Base-by-base conservation (phyloP, 2,888 invertebrate species). In the Schizaphis graminum region DNA sequence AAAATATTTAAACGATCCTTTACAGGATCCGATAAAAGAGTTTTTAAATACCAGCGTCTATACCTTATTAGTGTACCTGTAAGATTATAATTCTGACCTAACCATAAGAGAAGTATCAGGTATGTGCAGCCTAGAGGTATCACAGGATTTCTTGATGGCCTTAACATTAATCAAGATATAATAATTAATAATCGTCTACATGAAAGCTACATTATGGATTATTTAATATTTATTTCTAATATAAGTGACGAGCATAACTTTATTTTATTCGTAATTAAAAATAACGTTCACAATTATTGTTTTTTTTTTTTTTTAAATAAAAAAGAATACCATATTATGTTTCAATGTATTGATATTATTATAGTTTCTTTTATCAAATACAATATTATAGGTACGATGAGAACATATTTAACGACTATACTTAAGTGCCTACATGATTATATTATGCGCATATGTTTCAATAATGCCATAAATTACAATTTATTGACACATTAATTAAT, bases 141-240 rank as follows among this genome's bases (percentile, higher is more conserved):
- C 77, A 35, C 35, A 77, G 35, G 24, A 49, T 88, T 88, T 53
- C n/a, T 88, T 53, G 21, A 53, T 49, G 49, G 87, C 87, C 53
- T 53, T 49, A 53, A 88, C 49, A 88, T 53, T n/a, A 88, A 88
- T 88, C 49, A 88, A 88, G n/a, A 53, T 87, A 53, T 88, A 88
- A 53, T 53, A 88, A 88, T 88, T 88, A 88, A 87, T 88, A n/a
- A 88, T 35, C 53, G 35, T 53, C n/a, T 47, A 87, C 47, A 7
- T 7, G 49, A 49, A 87, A 87, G n/a, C 8, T 47, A 44, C 13
- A 10, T 44, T 85, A 85, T n/a, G 87, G 47, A 49, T 35, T 88
- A 88, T 77, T 77, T 77, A 77, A 77, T 21, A 77, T 49, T 88
- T 88, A 49, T 47, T n/a, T 53, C 24, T 53, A 24, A 35, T 49